Base-by-base conservation (phyloP, 2,888 invertebrate species). In the Candidula unifasciata region DNA sequence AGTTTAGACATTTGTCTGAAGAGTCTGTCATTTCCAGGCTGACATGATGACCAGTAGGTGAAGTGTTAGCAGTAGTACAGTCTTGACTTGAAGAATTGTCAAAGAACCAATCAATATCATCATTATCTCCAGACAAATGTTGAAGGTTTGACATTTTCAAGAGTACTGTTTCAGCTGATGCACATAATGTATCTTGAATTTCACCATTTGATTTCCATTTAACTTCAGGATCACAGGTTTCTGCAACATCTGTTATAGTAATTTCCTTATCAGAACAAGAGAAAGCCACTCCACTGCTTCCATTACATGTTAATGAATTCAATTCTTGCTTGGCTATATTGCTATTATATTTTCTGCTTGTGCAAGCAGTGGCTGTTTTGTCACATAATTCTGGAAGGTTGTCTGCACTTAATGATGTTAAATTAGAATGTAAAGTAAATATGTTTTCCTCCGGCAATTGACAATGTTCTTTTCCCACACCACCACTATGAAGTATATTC, bases 31-130 rank as follows among this genome's bases (percentile, higher is more conserved):
- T 30, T 16, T 27, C 33, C 8, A 30, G 52, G 52, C 18, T 27
- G 27, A 44, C 44, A n/a, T 52, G 54, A 74, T 54, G 30, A 27
- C 3, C 30, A 30, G 74, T 16, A 54, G 24, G 54, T 30, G 18
- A 30, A 33, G 16, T 8, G 18, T 54, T 30, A 54, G 74, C 54
- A 21, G 3, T 44, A 30, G 18, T 18, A 74, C 54, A 27, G 16
- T 6, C 52, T 27, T 13, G 54, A 54, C 30, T 18, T 54, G 60
- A 37, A 64, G 16, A 13, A 10, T 16, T 5, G 57, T 54, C 68
- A 71, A 80, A 80, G 57, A 69, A 80, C 80, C 80, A 80, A 33
- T 16, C 21, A 52, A 71, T 52, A 68, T 80, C 80, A 57, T 80
- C 57, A n/a, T 18, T 30, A 33, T 30, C 33, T 18, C 24, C 57